Evolutionary conservation across 2,113 vertebrate genomes (phyloP).

Genomic region (Microcebus tavaratra): DNA sequence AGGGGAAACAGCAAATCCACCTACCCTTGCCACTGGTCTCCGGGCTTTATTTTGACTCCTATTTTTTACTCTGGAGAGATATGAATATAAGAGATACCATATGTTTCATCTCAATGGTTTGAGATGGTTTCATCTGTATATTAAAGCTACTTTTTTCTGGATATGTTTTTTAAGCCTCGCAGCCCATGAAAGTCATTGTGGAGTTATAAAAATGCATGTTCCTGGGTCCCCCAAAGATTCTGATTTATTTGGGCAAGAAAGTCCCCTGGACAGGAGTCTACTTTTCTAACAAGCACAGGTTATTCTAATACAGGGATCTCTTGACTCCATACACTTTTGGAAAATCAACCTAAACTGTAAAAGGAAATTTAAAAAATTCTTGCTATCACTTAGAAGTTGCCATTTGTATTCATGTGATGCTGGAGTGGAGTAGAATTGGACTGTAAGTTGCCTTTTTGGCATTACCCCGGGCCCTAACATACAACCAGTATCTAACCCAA

Average conservation of each 20-base stretch:
- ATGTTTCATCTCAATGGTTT: too few species aligned
- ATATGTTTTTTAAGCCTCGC: neutral
- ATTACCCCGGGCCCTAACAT: neutral
- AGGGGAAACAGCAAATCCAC: too few species aligned
- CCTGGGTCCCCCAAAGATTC: neutral
- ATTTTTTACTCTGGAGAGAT: neutral
- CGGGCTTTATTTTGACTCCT: neutral
- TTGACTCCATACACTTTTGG: neutral
- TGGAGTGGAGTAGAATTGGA: neutral
- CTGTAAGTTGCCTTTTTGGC: neutral
- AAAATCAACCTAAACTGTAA: neutral
- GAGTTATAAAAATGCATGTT: neutral
- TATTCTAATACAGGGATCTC: neutral
- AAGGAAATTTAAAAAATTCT: slow-evolving; percentile 15
- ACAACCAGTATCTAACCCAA: neutral
- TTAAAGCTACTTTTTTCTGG: neutral
- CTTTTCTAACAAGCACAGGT: neutral
- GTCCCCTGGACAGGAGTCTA: neutral
- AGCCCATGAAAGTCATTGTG: neutral
- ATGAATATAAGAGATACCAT: neutral
- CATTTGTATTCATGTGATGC: slow-evolving; percentile 19
- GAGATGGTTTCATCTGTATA: neutral
- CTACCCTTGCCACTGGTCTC: too few species aligned
- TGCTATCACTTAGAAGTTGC: neutral
- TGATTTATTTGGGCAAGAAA: neutral